A percentile compares a stretch with the other conserved stretches of the same genome.
phyloP scores from a whole-genome alignment of 2,113 vertebrate species.

The Manacus vitellinus region DNA sequence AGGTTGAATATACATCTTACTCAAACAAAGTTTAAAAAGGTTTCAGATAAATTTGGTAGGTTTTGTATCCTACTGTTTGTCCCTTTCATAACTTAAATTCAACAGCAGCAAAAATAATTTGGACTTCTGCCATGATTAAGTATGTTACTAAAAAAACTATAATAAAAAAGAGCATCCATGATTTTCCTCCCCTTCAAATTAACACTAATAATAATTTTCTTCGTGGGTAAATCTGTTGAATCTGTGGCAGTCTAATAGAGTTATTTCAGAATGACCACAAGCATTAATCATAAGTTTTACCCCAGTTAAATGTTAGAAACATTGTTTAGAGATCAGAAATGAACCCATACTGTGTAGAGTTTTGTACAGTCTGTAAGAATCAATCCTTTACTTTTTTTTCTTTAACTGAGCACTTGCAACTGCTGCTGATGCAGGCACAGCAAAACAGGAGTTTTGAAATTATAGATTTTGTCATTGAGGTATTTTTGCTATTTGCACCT shows the following conservation, averaged over 20 bases:
- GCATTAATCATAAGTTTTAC: conserved; percentile 33
- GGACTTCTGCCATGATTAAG: conserved; percentile 5
- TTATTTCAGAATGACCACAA: conserved; percentile 29
- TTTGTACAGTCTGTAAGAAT: not conserved
- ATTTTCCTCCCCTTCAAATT: not conserved
- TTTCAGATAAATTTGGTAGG: not conserved
- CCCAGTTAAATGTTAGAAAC: conserved; percentile 8
- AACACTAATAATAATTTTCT: conserved; percentile 10
- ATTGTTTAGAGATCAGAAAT: conserved; percentile 9
- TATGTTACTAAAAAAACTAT: not conserved
- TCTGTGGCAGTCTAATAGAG: not conserved
- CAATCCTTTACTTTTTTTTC: not conserved
- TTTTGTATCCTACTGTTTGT: not conserved
- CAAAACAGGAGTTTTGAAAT: conserved; percentile 23
- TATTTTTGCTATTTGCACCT: conserved; percentile 60
- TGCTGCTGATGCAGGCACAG: not conserved
- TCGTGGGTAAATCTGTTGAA: conserved; percentile 22
- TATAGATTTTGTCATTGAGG: conserved; percentile 59
- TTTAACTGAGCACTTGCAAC: not conserved
- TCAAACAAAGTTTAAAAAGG: not conserved
- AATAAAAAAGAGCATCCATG: not conserved
- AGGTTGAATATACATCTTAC: not conserved
- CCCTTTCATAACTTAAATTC: not conserved
- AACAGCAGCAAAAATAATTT: not conserved
- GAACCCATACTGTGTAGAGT: not conserved